Percentiles rank a stretch among this genome's conserved stretches.
Evolutionary conservation across 2,113 vertebrate species (phyloP).

Genomic region (Nothobranchius kuhntae): DNA sequence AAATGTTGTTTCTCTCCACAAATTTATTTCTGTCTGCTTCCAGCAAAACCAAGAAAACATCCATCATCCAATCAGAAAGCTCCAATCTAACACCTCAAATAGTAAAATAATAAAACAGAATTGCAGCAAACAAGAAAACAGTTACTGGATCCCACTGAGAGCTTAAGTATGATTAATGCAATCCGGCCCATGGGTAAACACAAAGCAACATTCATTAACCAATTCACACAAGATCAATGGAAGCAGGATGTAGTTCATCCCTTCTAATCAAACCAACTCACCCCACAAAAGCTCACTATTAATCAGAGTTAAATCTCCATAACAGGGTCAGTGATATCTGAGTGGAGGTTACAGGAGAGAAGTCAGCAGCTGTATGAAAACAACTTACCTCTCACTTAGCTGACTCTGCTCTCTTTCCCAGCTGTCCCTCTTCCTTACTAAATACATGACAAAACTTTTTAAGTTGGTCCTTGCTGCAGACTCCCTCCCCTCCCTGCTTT

Average conservation of each 20-base stretch:
- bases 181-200: slow-evolving; percentile 34
- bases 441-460: slow-evolving; percentile 62
- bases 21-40: slow-evolving; percentile 66
- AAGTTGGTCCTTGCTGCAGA: slow-evolving; percentile 40
- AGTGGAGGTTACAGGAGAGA: background rate
- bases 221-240: slow-evolving; percentile 37
- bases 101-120: background rate
- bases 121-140: background rate
- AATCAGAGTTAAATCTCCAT: slow-evolving; percentile 31
- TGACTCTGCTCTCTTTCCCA: slow-evolving; percentile 17
- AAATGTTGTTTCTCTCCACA: slow-evolving; percentile 65
- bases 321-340: slow-evolving; percentile 27
- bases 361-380: background rate
- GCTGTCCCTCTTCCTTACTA: slow-evolving; percentile 32
- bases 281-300: slow-evolving; percentile 16
- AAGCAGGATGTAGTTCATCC: slow-evolving; percentile 27
- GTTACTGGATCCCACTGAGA: slow-evolving; percentile 3
- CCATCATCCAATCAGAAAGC: slow-evolving; percentile 45
- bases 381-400: slow-evolving; percentile 63
- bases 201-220: slow-evolving; percentile 23
- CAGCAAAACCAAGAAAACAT: slow-evolving; percentile 26
- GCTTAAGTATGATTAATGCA: slow-evolving; percentile 39
- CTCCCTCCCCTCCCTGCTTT: slow-evolving; percentile 18
- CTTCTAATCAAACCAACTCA: slow-evolving; percentile 35
- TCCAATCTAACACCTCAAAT: slow-evolving; percentile 23